Evolutionary conservation across 2,888 invertebrate genomes (phyloP), one percentile per base, ranked within the genome.

Genomic region (Hedychridium roseum): DNA sequence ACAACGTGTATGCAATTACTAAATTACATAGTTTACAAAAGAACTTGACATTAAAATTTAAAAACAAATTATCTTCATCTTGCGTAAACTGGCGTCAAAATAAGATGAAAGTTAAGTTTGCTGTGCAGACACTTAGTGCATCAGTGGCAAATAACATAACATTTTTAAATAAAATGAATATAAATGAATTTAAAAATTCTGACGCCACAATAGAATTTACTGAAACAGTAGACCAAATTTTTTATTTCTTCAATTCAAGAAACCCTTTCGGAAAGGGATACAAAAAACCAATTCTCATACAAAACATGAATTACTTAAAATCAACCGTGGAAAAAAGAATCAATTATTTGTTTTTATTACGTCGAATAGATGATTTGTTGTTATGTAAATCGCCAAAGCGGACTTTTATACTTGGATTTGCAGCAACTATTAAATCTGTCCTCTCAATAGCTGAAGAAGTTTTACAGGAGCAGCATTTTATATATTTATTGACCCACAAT

Each of bases 31-130:
- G 20, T 2, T 30, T 42, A 16, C 35, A 42, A 34, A n/a, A 3
- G 1, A 4, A 23, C 15, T 4, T 23, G 3, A 12, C 21, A 9
- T 27, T 26, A 18, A 42, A 42, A 42, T 35, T 42, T 34, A 34
- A 15, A 26, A 42, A 42, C 9, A 42, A 35, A 17, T 12, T 42
- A 21, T 34, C 5, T 42, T 35, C 42, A 18, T 15, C 35, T 1
- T 27, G 27, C 34, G 9, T 42, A 17, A 42, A 35, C 34, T 42
- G 3, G 11, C 16, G 18, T 17, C 12, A 6, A 1, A 42, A 35
- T 27, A 42, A 23, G 16, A 42, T 42, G 42, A 42, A 42, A 12
- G 35, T 42, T 2, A 42, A 42, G 9, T 26, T 34, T 5, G 42
- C 42, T 9, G 35, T 14, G 26, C 32, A 42, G 4, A 35, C 15